Base-by-base conservation (phyloP, 1,140 invertebrate genomes). In the Atopsyche davidsoni region DNA sequence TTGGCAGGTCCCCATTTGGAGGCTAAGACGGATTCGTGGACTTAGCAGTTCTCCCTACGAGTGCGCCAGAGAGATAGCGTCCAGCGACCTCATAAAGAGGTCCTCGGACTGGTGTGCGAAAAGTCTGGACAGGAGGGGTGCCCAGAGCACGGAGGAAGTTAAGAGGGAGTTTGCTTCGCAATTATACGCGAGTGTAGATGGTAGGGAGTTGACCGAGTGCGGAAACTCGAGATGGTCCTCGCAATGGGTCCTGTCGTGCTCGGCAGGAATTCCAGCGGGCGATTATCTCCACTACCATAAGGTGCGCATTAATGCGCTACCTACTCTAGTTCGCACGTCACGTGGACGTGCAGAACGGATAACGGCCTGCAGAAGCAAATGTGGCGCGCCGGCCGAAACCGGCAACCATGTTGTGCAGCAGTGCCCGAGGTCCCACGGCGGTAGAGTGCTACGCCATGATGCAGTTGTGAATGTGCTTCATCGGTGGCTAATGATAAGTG, bases 101-200 rank as follows among this genome's bases (percentile, higher is more conserved):
- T 59, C 60, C 25, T 6, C 56, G 32, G 24, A 24, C 13, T 65
- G 63, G 61, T 59, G 58, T 0, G 11, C n/a, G 1, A 16, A 14
- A 31, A n/a, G n/a, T n/a, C n/a, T n/a, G n/a, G 25, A 31, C 1
- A 17, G 14, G 2, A 10, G 9, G 16, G 13, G 21, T 14, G n/a
- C n/a, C n/a, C 1, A 6, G 6, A 2, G n/a, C 19, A 28, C 1
- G 50, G 44, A 24, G 49, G 58, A 19, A 47, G 53, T 17, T 13
- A 7, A 53, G 45, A 22, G 47, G 53, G 19, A 52, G 46, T 28
- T 35, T 3, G 0, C 34, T 31, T n/a, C 14, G 14, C 41, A 55
- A 14, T n/a, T 44, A 9, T 14, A 31, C n/a, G 13, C 2, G 6
- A 60, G 60, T 1, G 46, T 47, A 0, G 62, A 67, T 46, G 62